Conservation (phyloP, 2,888 invertebrate species). For the Chrysodeixis includens region DNA sequence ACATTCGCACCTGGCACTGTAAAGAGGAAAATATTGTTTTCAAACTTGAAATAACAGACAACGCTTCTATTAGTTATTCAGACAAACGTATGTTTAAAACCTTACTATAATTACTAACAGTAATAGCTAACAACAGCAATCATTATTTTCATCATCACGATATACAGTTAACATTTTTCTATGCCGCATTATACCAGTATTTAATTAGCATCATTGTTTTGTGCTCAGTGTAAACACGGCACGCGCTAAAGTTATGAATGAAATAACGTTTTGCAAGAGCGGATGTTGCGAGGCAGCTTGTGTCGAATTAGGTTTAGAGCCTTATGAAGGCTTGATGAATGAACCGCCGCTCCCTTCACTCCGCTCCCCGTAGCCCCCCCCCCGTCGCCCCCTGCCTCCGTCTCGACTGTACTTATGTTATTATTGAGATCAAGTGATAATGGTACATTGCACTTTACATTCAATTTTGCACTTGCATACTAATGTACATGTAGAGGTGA, state of each 20-base stretch:
- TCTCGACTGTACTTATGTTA: constrained; percentile 55
- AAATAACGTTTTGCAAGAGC: constrained; percentile 89
- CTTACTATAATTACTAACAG: neutral
- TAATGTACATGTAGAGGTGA: constrained; percentile 14
- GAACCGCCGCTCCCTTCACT: constrained; percentile 74
- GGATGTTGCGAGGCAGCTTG: constrained; percentile 88
- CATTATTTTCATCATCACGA: neutral
- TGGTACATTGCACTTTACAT: constrained; percentile 51
- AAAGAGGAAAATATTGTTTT: constrained; percentile 18
- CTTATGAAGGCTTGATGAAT: constrained; percentile 88
- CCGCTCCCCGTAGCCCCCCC: constrained; percentile 56
- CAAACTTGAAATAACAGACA: neutral
- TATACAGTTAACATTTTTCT: constrained; percentile 8
- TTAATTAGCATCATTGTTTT: constrained; percentile 53
- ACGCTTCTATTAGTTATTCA: neutral
- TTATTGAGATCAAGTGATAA: constrained; percentile 58
- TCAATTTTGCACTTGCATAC: constrained; percentile 26
- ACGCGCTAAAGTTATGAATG: constrained; percentile 85
- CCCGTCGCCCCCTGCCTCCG: constrained; percentile 8
- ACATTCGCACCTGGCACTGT: constrained; percentile 11
- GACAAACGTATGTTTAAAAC: no score
- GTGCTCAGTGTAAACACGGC: constrained; percentile 73
- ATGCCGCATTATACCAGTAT: constrained; percentile 24
- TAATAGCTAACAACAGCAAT: neutral
- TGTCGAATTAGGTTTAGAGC: constrained; percentile 89